Conservation (phyloP, 2,113 vertebrate genomes). For the Microcebus murinus region DNA sequence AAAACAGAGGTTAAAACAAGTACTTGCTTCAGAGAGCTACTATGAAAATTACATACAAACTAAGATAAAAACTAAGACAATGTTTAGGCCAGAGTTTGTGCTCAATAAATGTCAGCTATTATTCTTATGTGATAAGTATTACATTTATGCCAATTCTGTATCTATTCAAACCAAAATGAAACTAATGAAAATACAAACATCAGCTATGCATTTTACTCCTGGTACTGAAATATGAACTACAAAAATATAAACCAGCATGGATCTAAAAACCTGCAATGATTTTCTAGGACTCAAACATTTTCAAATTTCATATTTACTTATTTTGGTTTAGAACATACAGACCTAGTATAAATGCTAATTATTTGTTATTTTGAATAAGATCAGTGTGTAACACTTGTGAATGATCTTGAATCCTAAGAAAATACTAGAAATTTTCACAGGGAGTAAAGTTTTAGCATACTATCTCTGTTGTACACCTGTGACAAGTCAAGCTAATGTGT, state of each 20-base stretch:
- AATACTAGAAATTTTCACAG: background rate
- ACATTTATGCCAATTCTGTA: background rate
- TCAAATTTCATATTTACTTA: conserved; percentile 14
- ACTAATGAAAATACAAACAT: background rate
- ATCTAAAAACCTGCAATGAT: background rate
- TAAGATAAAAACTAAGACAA: background rate
- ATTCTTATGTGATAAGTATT: background rate
- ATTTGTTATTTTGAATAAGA: background rate
- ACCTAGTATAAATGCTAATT: background rate
- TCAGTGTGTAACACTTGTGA: background rate
- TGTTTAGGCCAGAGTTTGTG: background rate
- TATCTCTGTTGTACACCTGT: background rate
- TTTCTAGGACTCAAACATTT: background rate
- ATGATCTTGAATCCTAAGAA: background rate
- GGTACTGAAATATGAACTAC: background rate
- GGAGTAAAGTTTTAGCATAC: background rate
- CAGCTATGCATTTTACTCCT: background rate
- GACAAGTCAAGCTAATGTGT: background rate
- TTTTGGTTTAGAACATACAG: background rate
- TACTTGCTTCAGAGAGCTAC: background rate
- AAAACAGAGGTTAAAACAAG: conserved; percentile 21
- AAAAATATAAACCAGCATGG: background rate
- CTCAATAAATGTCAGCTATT: background rate
- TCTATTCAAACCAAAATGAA: background rate
- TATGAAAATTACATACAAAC: conserved; percentile 5